Base-by-base conservation (phyloP, 1,140 invertebrate genomes). In the Aleiodes sp. region DNA sequence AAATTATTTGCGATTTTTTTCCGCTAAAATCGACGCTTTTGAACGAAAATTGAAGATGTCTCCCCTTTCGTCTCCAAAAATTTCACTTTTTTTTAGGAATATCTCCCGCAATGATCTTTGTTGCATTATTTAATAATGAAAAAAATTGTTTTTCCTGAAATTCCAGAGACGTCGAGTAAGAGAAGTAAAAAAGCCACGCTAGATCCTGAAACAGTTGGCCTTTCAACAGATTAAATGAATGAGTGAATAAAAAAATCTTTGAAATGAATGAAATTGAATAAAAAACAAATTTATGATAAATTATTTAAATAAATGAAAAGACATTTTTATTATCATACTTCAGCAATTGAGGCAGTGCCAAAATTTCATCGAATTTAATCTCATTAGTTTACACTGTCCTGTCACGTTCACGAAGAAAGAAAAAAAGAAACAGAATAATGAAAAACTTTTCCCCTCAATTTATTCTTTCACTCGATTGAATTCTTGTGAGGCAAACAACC, bases 161-260 rank as follows among this genome's bases (percentile, higher is more conserved):
- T 73, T 73, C 37, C 60, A 73, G 71, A 73, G n/a, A 29, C 62
- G 14, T 26, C 68, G 19, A 31, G 16, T 62, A 70, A 70, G n/a
- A 73, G 43, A 67, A 70, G 71, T 41, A 73, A 70, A 73, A 73
- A 70, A 52, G 68, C 59, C 12, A 52, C 60, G 1, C 35, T 73
- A 6, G 68, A 73, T 68, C 68, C 71, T 10, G 68, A 73, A 31
- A 64, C 65, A 9, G 35, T 73, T 9, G 68, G 68, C 28, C 16
- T 70, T 4, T 39, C 61, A 8, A 56, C 31, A 19, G 67, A 73
- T 67, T 67, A 52, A 72, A 41, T n/a, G n/a, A 31, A 63, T 39
- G 2, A 19, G 16, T 28, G 4, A n/a, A 65, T 56, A 21, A 26
- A 31, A 52, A n/a, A n/a, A n/a, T n/a, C n/a, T n/a, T n/a, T n/a